Conservation (phyloP, 2,797 vertebrate genomes). For the Ispidina picta region DNA sequence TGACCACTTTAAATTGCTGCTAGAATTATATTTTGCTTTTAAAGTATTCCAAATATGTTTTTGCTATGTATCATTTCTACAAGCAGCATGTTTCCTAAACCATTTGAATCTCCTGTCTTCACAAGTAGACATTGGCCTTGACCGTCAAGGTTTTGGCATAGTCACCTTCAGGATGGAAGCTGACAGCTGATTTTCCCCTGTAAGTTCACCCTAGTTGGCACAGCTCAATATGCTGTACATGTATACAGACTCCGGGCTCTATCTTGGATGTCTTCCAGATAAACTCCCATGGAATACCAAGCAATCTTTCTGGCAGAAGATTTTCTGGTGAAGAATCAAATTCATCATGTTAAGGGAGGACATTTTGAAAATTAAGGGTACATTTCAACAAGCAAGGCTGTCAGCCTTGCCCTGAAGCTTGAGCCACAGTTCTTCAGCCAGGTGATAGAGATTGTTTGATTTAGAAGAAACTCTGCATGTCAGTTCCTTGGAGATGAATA, state of each 20-base stretch:
- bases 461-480: neutral
- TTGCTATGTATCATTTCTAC: neutral
- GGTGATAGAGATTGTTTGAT: neutral
- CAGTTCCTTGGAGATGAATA: neutral
- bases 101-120: constrained; percentile 28
- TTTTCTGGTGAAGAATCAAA: constrained; percentile 38
- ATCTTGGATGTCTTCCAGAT: constrained; percentile 16
- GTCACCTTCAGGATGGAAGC: neutral
- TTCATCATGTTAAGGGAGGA: neutral
- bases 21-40: neutral
- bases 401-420: neutral
- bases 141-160: neutral
- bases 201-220: neutral
- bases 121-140: neutral
- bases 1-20: neutral
- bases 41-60: constrained; percentile 42
- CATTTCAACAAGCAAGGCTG: neutral
- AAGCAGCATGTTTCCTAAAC: neutral
- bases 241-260: neutral
- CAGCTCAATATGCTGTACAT: neutral
- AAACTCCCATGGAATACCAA: constrained; percentile 15
- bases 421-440: neutral
- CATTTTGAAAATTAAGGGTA: neutral
- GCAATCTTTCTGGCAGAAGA: constrained; percentile 34
- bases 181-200: constrained; percentile 8